Percentiles rank a stretch among this genome's conserved stretches.
Evolutionary conservation across 2,888 invertebrate genomes (phyloP).

Genomic region (Tiphia femorata): DNA sequence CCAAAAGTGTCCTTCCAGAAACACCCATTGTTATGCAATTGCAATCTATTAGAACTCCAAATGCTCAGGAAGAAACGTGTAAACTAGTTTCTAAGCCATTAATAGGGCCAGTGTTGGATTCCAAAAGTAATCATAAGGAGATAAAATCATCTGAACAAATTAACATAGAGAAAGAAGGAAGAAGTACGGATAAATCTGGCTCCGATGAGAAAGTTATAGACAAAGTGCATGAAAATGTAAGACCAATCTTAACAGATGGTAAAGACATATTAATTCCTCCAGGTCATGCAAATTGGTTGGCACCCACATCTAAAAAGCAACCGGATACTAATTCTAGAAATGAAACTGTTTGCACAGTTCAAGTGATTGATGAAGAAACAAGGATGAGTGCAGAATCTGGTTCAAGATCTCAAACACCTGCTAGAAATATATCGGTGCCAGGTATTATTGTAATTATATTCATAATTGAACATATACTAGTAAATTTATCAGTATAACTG

Average conservation of each 20-base stretch:
- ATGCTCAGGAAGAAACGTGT: conserved; percentile 15
- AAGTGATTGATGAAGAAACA: conserved; percentile 72
- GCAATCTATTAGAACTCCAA: conserved; percentile 22
- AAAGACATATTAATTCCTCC: conserved; percentile 42
- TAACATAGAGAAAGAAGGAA: conserved; percentile 23
- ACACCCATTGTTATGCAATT: conserved; percentile 30
- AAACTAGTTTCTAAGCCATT: conserved; percentile 19
- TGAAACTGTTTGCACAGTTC: conserved; percentile 62
- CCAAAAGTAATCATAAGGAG: conserved; percentile 25
- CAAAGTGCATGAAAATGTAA: conserved; percentile 33
- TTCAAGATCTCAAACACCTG: conserved; percentile 67
- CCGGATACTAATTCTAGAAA: conserved; percentile 41
- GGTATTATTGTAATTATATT: conserved; percentile 53
- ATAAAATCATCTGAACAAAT: conserved; percentile 16
- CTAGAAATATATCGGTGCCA: conserved; percentile 60
- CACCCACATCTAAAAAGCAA: conserved; percentile 57
- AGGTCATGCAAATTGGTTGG: conserved; percentile 61
- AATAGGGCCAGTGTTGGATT: conserved; percentile 15
- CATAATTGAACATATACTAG: no score
- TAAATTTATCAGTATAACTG: no score
- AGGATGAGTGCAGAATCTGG: conserved; percentile 70
- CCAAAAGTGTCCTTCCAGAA: conserved; percentile 18
- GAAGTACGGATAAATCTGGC: conserved; percentile 22
- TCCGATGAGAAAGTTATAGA: conserved; percentile 33
- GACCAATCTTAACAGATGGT: conserved; percentile 25